These are phyloP conservation scores for Trichomycterus rosablanca DNA, from an alignment of 2,113 vertebrate genomes.

Conservation along the genomic window DNA sequence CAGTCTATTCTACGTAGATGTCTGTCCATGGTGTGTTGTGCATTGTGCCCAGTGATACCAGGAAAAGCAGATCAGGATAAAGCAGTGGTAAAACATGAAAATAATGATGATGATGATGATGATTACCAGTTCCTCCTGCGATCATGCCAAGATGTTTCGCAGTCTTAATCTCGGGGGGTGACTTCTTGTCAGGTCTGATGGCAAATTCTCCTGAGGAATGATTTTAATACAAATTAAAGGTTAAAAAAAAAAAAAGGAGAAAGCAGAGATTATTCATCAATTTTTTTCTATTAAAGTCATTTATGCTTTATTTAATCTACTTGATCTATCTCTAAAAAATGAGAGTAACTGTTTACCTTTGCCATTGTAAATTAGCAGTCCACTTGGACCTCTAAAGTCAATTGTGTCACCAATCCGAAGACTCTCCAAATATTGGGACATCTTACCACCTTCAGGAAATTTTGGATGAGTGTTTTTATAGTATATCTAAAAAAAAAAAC, in stretches of 20 bases:
- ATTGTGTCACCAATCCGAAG: slow-evolving; percentile 50
- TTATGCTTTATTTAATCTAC: slow-evolving; percentile 3
- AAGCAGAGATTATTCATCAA: too few relatives aligned
- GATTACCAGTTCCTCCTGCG: slow-evolving; percentile 70
- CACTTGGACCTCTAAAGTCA: slow-evolving; percentile 53
- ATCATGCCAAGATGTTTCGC: slow-evolving; percentile 66
- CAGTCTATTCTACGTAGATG: too few relatives aligned
- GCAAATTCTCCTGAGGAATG: slow-evolving; percentile 67
- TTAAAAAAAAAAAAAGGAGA: too few relatives aligned
- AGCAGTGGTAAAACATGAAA: too few relatives aligned
- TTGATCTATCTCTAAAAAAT: not conserved
- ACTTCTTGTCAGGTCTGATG: slow-evolving; percentile 65
- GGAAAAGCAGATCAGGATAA: too few relatives aligned
- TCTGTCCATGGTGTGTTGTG: too few relatives aligned
- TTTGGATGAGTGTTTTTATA: slow-evolving; percentile 52
- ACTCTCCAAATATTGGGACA: slow-evolving; percentile 57
- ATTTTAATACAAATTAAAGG: too few relatives aligned
- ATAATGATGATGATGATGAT: too few relatives aligned
- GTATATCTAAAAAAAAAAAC: slow-evolving; percentile 46
- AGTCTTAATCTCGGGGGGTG: slow-evolving; percentile 50
- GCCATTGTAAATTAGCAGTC: slow-evolving; percentile 52
- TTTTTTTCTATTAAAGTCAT: not conserved
- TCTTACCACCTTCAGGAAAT: slow-evolving; percentile 58
- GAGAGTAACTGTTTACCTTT: slow-evolving; percentile 48
- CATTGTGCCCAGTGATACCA: too few relatives aligned